A percentile compares a stretch with the other conserved stretches of the same genome.
Evolutionary conservation across 2,888 invertebrate species (phyloP).

Genomic region (Anaspis maculata): DNA sequence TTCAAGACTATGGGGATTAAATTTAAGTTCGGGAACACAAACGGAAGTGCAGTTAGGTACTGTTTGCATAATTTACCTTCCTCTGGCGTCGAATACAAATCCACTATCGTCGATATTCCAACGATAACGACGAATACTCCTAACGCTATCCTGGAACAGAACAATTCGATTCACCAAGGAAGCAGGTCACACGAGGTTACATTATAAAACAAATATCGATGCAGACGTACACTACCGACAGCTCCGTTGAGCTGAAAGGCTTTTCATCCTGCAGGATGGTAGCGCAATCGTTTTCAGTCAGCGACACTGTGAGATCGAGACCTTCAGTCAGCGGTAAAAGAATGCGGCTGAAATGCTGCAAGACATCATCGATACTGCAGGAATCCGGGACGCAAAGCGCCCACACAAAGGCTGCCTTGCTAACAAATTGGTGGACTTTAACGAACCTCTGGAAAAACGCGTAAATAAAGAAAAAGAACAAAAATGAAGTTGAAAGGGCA

Average conservation of each 20-base stretch:
- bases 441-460: constrained; percentile 20
- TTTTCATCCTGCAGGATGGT: constrained; percentile 21
- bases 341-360: constrained; percentile 27
- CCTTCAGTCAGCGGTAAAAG: constrained; percentile 27
- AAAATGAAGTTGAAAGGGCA: too few relatives aligned
- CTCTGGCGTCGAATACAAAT: constrained; percentile 10
- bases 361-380: constrained; percentile 33
- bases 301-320: constrained; percentile 24
- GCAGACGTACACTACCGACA: constrained; percentile 17
- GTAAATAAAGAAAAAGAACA: not conserved
- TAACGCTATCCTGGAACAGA: constrained; percentile 1
- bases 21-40: too few relatives aligned
- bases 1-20: too few relatives aligned
- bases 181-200: not conserved
- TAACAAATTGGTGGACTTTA: constrained; percentile 21
- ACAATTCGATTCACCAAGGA: not conserved
- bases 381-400: constrained; percentile 41
- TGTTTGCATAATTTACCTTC: constrained; percentile 8
- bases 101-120: constrained; percentile 8
- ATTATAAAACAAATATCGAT: too few relatives aligned
- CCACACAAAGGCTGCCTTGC: constrained; percentile 27
- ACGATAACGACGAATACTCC: constrained; percentile 7
- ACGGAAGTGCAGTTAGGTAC: constrained; percentile 1
- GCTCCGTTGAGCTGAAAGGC: constrained; percentile 11
- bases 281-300: constrained; percentile 26